Base-by-base conservation (phyloP, 2,113 vertebrate species). In the Cheilinus undulatus region DNA sequence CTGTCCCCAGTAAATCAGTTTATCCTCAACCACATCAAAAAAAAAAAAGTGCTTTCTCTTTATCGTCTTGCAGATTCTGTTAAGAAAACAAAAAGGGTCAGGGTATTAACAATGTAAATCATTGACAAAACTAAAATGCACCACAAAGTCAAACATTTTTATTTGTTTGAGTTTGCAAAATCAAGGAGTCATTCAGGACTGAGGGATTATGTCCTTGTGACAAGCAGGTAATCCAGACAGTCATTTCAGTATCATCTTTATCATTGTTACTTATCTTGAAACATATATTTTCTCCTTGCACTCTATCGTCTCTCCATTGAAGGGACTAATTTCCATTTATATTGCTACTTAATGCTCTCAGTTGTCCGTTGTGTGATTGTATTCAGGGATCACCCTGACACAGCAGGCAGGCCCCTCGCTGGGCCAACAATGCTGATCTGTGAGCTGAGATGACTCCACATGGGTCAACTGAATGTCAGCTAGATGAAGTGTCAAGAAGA, bases 261-360 rank as follows among this genome's bases (percentile, higher is more conserved):
- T 78, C 45, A 40, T 14, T 28, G 48, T 51, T 70, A 27, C 68
- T 76, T 57, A 88, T 86, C 73, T 53, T 13, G 52, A 69, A 30
- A 28, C 40, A 50, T 71, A 78, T 78, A 87, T 85, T 91, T 81
- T 89, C 90, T 91, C 75, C 52, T 56, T 51, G 73, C 68, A 66
- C 70, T 83, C 73, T 46, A 23, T 70, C 69, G 56, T 70, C 67
- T 84, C 76, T 34, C 73, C 70, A 78, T 51, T 72, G 62, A 73
- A 86, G 69, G 19, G 67, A 61, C 71, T 84, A 53, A 91, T 92
- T 91, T 93, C 76, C 91, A 93, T 90, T 92, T 91, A 91, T 90
- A 92, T 92, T 92, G 82, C 83, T 84, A 86, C 76, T 89, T 84
- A 88, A 69, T 46, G 54, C 50, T 64, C 65, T 57, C 50, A 53